Conservation (phyloP, 2,113 vertebrate species). For the Synodontis membranacea region DNA sequence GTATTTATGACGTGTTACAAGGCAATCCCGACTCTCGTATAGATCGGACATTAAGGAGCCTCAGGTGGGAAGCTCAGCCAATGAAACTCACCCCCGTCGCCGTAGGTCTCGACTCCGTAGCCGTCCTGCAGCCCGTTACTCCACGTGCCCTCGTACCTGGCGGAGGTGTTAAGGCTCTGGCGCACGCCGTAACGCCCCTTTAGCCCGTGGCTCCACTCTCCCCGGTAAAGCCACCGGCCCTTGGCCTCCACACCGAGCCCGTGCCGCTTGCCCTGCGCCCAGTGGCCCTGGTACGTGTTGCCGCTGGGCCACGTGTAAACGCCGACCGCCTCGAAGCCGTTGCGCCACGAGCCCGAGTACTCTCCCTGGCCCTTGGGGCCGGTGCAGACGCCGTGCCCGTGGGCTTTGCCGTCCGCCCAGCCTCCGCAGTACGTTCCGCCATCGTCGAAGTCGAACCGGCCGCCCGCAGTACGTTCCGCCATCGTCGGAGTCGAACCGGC, state of each 20-base stretch:
- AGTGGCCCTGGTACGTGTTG: slow-evolving; percentile 89
- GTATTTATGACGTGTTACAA: background rate
- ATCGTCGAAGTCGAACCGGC: slow-evolving; percentile 98
- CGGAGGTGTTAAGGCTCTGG: slow-evolving; percentile 87
- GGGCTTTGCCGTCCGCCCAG: slow-evolving; percentile 95
- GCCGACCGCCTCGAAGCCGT: slow-evolving; percentile 90
- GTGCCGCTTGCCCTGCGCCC: slow-evolving; percentile 92
- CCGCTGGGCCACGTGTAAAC: slow-evolving; percentile 96
- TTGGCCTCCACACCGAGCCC: slow-evolving; percentile 92
- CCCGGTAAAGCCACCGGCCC: slow-evolving; percentile 91
- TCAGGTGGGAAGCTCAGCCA: background rate
- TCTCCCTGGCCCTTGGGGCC: slow-evolving; percentile 94
- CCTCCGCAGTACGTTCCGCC: slow-evolving; percentile 95
- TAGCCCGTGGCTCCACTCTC: slow-evolving; percentile 92
- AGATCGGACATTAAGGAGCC: background rate
- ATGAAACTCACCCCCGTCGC: slow-evolving; percentile 84
- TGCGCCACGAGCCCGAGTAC: slow-evolving; percentile 92
- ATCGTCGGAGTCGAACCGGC: slow-evolving; percentile 97
- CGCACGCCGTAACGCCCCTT: slow-evolving; percentile 93
- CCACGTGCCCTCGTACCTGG: slow-evolving; percentile 95
- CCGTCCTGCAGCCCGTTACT: slow-evolving; percentile 94
- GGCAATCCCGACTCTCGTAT: background rate
- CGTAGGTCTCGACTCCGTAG: slow-evolving; percentile 93
- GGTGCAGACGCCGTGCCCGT: slow-evolving; percentile 94
- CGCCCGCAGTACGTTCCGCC: slow-evolving; percentile 95